These are phyloP conservation scores for Agrypnus murinus DNA, from an alignment of 2,888 invertebrate species.

Conservation along the genomic window DNA sequence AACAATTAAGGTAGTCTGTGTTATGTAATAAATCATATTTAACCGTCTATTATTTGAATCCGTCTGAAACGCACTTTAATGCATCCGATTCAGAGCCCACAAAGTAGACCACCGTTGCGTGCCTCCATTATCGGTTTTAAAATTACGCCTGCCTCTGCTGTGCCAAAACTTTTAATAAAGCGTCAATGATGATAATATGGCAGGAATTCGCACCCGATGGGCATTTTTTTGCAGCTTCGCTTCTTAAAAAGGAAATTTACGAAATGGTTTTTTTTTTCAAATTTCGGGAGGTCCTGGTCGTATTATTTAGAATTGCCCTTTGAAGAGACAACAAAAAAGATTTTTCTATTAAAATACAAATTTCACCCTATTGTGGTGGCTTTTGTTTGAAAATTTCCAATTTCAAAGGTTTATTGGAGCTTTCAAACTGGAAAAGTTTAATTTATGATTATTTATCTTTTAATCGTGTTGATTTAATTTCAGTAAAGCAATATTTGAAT, in stretches of 20 bases:
- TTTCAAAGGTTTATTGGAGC: too few relatives aligned
- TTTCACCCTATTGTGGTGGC: too few relatives aligned
- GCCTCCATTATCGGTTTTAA: conserved; percentile 24
- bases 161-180: conserved; percentile 27
- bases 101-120: conserved; percentile 18
- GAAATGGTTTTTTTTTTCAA: too few relatives aligned
- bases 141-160: conserved; percentile 21
- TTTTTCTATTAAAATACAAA: too few relatives aligned
- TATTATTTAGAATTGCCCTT: too few relatives aligned
- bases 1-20: conserved; percentile 55
- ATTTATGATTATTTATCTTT: too few relatives aligned
- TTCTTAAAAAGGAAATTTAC: background rate
- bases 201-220: conserved; percentile 21
- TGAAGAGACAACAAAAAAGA: too few relatives aligned
- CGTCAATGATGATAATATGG: conserved; percentile 23
- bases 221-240: conserved; percentile 2
- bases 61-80: conserved; percentile 23
- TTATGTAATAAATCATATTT: conserved; percentile 51
- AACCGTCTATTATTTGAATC: conserved; percentile 46
- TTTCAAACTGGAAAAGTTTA: too few relatives aligned
- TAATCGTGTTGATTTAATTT: too few relatives aligned
- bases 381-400: too few relatives aligned
- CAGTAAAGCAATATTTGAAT: too few relatives aligned
- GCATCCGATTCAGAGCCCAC: conserved; percentile 14
- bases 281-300: too few relatives aligned